phyloP scores from a whole-genome alignment of 2,888 invertebrate genomes.

The Falcaria lacertinaria region DNA sequence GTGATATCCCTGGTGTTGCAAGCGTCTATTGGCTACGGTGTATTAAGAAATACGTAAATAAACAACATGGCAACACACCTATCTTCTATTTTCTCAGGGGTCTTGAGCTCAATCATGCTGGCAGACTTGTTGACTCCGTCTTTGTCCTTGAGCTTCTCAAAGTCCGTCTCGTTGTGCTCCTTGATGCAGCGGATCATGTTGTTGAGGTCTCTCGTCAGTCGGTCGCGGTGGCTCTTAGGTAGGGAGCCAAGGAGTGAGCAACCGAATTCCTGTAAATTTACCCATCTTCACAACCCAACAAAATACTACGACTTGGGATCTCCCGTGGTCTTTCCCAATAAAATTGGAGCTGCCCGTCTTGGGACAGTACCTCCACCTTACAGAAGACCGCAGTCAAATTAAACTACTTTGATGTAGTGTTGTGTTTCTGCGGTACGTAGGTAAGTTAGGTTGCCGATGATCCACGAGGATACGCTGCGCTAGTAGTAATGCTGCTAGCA shows the following conservation, averaged over 20 bases:
- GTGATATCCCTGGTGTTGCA: too few species aligned
- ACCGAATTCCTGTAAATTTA: constrained; percentile 52
- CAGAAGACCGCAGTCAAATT: too few species aligned
- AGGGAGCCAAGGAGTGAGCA: constrained; percentile 58
- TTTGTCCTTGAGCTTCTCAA: constrained; percentile 25
- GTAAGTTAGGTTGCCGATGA: too few species aligned
- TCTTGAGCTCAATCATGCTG: constrained; percentile 59
- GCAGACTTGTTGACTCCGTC: constrained; percentile 47
- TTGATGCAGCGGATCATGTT: constrained; percentile 57
- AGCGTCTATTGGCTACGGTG: too few species aligned
- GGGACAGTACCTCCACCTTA: too few species aligned
- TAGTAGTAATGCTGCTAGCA: too few species aligned
- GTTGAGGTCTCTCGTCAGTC: constrained; percentile 50
- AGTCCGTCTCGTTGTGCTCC: constrained; percentile 44
- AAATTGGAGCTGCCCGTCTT: too few species aligned
- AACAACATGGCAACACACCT: not conserved
- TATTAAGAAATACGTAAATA: not conserved
- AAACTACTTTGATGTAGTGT: too few species aligned
- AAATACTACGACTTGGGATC: too few species aligned
- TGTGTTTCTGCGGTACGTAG: too few species aligned
- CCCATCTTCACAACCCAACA: not conserved
- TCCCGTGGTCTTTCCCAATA: too few species aligned
- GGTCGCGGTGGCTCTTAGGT: constrained; percentile 53
- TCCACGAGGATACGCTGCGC: too few species aligned
- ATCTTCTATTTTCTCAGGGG: constrained; percentile 55